These are phyloP conservation scores for Anoplius nigerrimus DNA, from an alignment of 2,888 invertebrate species.

Conservation along the genomic window DNA sequence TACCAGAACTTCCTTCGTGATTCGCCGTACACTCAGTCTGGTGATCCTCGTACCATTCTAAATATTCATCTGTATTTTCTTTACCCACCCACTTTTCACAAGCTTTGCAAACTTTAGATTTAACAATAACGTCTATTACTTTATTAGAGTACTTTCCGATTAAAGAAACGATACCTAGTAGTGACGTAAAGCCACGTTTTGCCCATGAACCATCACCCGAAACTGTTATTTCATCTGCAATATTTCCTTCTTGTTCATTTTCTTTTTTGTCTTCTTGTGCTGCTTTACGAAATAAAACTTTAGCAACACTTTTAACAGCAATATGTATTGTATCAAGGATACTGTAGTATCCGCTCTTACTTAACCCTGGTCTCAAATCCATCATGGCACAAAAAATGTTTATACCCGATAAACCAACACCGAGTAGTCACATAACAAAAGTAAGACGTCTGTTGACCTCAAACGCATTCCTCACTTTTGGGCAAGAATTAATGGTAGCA, in stretches of 20 bases:
- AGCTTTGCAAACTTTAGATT: conserved; percentile 44
- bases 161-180: conserved; percentile 41
- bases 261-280: conserved; percentile 41
- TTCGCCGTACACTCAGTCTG: conserved; percentile 42
- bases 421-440: conserved; percentile 52
- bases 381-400: conserved; percentile 37
- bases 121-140: conserved; percentile 42
- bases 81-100: conserved; percentile 41
- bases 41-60: conserved; percentile 42
- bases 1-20: conserved; percentile 47
- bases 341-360: conserved; percentile 29
- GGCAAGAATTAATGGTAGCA: too few species aligned
- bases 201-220: conserved; percentile 40
- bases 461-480: too few species aligned
- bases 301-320: conserved; percentile 26
- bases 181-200: conserved; percentile 43
- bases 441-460: conserved; percentile 40
- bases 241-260: conserved; percentile 32
- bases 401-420: conserved; percentile 47
- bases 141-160: conserved; percentile 49
- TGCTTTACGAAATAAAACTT: conserved; percentile 28
- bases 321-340: conserved; percentile 26
- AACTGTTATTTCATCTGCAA: conserved; percentile 32
- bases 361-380: conserved; percentile 26
- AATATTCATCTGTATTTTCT: conserved; percentile 39